Evolutionary conservation across 2,888 invertebrate genomes (phyloP).

Genomic region (Drosophila neotestacea): DNA sequence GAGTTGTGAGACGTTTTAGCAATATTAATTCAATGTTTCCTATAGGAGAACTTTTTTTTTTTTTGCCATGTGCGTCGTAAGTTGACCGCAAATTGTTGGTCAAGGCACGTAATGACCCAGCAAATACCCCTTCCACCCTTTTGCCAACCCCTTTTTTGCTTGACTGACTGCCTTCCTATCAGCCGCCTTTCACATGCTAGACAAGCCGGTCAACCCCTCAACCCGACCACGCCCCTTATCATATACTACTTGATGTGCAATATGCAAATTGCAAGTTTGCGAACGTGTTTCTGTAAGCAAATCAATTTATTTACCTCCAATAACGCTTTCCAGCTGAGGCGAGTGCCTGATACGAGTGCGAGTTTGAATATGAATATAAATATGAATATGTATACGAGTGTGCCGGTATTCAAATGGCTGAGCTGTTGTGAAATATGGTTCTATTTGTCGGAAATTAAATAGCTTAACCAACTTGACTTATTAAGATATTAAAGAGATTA

Average conservation of each 20-base stretch:
- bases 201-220: conserved; percentile 13
- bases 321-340: conserved; percentile 5
- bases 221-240: conserved; percentile 39
- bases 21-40: conserved; percentile 46
- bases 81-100: conserved; percentile 50
- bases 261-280: conserved; percentile 44
- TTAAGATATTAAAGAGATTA: neutral
- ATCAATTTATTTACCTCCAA: conserved; percentile 47
- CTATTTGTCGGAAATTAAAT: neutral
- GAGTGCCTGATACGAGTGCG: conserved; percentile 3
- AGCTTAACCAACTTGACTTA: neutral
- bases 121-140: neutral
- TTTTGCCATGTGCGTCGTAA: conserved; percentile 38
- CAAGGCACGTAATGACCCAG: conserved; percentile 59
- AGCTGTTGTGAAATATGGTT: conserved; percentile 18
- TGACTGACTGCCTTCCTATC: conserved; percentile 45
- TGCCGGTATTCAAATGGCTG: conserved; percentile 3
- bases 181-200: conserved; percentile 64
- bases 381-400: conserved; percentile 2
- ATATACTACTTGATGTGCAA: conserved; percentile 20
- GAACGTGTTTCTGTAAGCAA: conserved; percentile 62
- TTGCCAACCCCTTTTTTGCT: conserved; percentile 4
- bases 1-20: conserved; percentile 45
- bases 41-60: neutral
- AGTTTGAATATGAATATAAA: conserved; percentile 7